Conservation (phyloP, 2,888 invertebrate species). For the Drosophila cognata region DNA sequence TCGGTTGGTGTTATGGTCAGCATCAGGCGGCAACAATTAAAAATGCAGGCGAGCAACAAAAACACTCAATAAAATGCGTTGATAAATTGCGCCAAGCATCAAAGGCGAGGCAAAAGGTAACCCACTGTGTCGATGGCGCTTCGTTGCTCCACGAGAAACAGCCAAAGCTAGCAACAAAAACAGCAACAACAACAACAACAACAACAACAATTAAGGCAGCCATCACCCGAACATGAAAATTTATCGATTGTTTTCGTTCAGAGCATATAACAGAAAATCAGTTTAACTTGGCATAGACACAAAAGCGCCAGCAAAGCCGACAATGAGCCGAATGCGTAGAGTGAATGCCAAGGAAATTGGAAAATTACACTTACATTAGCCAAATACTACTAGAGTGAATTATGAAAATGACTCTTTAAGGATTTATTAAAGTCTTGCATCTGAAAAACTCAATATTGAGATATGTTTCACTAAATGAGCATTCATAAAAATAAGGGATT, state of each 20-base stretch:
- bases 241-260: slow-evolving; percentile 82
- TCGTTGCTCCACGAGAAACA: slow-evolving; percentile 4
- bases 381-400: background rate
- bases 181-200: slow-evolving; percentile 8
- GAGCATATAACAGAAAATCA: slow-evolving; percentile 50
- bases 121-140: slow-evolving; percentile 83
- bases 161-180: background rate
- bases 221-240: slow-evolving; percentile 52
- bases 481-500: background rate
- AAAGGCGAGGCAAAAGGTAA: slow-evolving; percentile 60
- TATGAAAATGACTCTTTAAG: background rate
- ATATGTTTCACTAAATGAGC: background rate
- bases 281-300: slow-evolving; percentile 79
- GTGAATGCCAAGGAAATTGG: slow-evolving; percentile 38
- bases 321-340: slow-evolving; percentile 29
- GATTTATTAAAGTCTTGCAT: background rate
- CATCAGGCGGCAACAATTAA: slow-evolving; percentile 79
- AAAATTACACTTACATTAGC: slow-evolving; percentile 15
- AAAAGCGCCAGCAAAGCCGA: slow-evolving; percentile 81
- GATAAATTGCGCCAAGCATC: slow-evolving; percentile 81
- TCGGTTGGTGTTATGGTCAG: slow-evolving; percentile 76
- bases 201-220: slow-evolving; percentile 9
- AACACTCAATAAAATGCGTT: slow-evolving; percentile 82
- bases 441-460: background rate
- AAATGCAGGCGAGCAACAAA: slow-evolving; percentile 71